Conservation (phyloP, 2,113 vertebrate species). For the Gobio gobio region DNA sequence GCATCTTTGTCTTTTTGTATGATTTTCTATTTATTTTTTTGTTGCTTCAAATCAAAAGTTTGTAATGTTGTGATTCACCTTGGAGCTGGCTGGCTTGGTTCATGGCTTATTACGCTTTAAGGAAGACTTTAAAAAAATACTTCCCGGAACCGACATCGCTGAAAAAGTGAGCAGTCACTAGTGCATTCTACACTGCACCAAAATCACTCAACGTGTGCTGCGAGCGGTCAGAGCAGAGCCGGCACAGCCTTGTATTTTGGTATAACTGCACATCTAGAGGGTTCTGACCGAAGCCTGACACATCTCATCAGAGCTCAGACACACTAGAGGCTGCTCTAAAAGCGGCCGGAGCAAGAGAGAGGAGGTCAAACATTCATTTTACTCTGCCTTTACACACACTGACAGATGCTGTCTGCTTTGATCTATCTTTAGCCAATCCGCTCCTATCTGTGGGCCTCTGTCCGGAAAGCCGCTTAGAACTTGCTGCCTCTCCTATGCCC, state of each 20-base stretch:
- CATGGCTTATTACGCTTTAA: too few species aligned
- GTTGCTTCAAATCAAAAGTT: not conserved
- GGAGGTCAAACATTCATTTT: conserved; percentile 63
- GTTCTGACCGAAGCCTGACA: conserved; percentile 25
- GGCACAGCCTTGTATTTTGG: not conserved
- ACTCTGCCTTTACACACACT: conserved; percentile 60
- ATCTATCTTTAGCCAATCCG: conserved; percentile 62
- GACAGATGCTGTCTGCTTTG: conserved; percentile 65
- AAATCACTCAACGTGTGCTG: not conserved
- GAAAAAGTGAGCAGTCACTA: not conserved
- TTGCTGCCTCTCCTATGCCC: conserved; percentile 45
- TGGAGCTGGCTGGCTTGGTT: too few species aligned
- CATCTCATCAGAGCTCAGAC: conserved; percentile 39
- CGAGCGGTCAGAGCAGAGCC: not conserved
- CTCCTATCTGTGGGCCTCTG: conserved; percentile 51
- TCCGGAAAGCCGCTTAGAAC: conserved; percentile 56
- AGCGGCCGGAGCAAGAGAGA: conserved; percentile 45
- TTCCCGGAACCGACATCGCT: not conserved
- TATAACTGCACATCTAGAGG: not conserved
- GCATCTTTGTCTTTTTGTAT: not conserved
- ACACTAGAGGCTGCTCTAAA: conserved; percentile 52
- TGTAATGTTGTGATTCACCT: too few species aligned
- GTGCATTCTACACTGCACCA: conserved; percentile 4
- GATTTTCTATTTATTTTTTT: not conserved
- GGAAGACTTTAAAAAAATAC: not conserved